Conservation (phyloP, 2,113 vertebrate genomes). For the Pipra filicauda region DNA sequence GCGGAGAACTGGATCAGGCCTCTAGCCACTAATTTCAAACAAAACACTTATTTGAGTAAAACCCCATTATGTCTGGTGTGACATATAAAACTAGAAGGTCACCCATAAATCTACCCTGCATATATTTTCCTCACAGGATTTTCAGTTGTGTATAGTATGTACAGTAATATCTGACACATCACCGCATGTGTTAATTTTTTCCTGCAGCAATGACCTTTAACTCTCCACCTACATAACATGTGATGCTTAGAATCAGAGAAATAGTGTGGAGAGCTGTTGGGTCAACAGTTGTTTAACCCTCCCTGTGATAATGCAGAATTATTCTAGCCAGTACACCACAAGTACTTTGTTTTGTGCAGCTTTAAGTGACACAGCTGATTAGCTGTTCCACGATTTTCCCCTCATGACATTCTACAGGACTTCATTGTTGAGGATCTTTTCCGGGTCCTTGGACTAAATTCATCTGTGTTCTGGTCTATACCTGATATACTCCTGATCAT, state of each 20-base stretch:
- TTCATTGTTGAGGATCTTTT: not conserved
- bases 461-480: not conserved
- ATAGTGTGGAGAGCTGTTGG: constrained; percentile 2
- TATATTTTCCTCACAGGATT: not conserved
- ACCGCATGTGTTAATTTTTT: constrained; percentile 23
- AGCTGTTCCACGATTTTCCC: not conserved
- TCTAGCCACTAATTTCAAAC: not conserved
- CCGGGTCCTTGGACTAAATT: not conserved
- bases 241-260: constrained; percentile 34
- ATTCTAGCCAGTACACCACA: not conserved
- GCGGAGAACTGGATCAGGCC: not conserved
- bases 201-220: constrained; percentile 20
- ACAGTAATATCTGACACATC: not conserved
- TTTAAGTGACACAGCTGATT: constrained; percentile 25
- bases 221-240: constrained; percentile 6
- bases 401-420: not conserved
- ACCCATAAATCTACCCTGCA: constrained; percentile 3
- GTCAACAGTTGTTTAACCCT: constrained; percentile 51
- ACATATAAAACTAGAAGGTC: constrained; percentile 14
- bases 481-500: not conserved
- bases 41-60: constrained; percentile 11
- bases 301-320: constrained; percentile 25
- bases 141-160: not conserved
- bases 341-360: constrained; percentile 41
- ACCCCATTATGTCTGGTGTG: not conserved